phyloP scores from a whole-genome alignment of 35 echinoderm and acorn worm species.

The Ophioderma brevispina region DNA sequence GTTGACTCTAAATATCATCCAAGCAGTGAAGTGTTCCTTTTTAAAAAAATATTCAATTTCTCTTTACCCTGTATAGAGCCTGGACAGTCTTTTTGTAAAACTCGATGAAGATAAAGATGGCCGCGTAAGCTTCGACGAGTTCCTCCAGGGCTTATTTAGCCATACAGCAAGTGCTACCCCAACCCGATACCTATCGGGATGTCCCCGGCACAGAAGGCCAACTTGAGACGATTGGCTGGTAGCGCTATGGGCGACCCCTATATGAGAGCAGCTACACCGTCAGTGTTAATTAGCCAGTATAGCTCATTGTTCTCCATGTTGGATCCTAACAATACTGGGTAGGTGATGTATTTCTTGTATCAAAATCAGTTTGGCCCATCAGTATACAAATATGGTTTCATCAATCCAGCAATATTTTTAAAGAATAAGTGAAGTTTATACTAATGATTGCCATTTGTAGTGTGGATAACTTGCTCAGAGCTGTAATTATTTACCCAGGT shows the following conservation, averaged over 20 bases:
- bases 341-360: too few species aligned
- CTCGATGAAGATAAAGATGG: constrained; percentile 87
- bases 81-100: constrained; percentile 88
- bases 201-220: constrained; percentile 67
- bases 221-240: constrained; percentile 55
- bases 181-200: constrained; percentile 51
- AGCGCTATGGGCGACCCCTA: constrained; percentile 87
- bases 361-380: too few species aligned
- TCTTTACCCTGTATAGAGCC: constrained; percentile 66
- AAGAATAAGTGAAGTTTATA: too few species aligned
- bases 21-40: too few species aligned
- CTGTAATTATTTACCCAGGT: too few species aligned
- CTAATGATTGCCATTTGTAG: neutral
- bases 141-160: constrained; percentile 83
- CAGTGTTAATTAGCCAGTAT: constrained; percentile 13
- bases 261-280: constrained; percentile 80
- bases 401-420: neutral
- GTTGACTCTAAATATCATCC: too few species aligned
- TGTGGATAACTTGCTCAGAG: neutral
- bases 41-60: too few species aligned
- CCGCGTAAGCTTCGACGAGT: constrained; percentile 87
- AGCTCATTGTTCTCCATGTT: constrained; percentile 66
- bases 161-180: constrained; percentile 67
- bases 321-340: constrained; percentile 89
- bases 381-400: neutral